Evolutionary conservation across 2,888 invertebrate genomes (phyloP).

Genomic region (Agrochola circellaris): DNA sequence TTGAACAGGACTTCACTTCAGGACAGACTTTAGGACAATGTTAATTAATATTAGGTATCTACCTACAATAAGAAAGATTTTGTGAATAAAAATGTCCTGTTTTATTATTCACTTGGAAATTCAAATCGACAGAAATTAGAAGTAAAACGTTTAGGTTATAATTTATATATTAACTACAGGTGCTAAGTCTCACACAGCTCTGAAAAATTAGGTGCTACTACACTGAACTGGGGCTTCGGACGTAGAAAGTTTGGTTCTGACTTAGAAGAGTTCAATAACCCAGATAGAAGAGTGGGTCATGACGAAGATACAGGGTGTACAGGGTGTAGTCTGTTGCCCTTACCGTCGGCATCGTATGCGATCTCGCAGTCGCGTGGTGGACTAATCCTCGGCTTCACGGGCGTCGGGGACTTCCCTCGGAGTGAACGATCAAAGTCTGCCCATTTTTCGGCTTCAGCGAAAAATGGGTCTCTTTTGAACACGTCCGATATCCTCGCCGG

Average conservation of each 20-base stretch:
- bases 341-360: slow-evolving; percentile 94
- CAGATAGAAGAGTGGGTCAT: slow-evolving; percentile 74
- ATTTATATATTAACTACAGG: slow-evolving; percentile 67
- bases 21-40: slow-evolving; percentile 57
- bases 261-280: slow-evolving; percentile 50
- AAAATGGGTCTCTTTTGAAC: slow-evolving; percentile 89
- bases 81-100: slow-evolving; percentile 83
- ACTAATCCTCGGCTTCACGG: slow-evolving; percentile 93
- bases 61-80: slow-evolving; percentile 64
- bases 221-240: slow-evolving; percentile 65
- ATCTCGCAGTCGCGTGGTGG: slow-evolving; percentile 93
- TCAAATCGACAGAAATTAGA: slow-evolving; percentile 57
- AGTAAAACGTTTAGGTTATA: slow-evolving; percentile 58
- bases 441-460: slow-evolving; percentile 89
- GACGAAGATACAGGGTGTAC: slow-evolving; percentile 84
- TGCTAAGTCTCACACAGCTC: slow-evolving; percentile 69
- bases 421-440: slow-evolving; percentile 91
- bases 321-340: slow-evolving; percentile 87
- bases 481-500: slow-evolving; percentile 86
- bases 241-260: slow-evolving; percentile 51
- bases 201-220: slow-evolving; percentile 61
- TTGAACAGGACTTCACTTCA: slow-evolving; percentile 56
- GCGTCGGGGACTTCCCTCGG: slow-evolving; percentile 92
- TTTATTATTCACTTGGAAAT: slow-evolving; percentile 80
- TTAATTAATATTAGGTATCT: slow-evolving; percentile 64